Evolutionary conservation across 2,113 vertebrate species (phyloP).

Genomic region (Vulpes ferrilata): DNA sequence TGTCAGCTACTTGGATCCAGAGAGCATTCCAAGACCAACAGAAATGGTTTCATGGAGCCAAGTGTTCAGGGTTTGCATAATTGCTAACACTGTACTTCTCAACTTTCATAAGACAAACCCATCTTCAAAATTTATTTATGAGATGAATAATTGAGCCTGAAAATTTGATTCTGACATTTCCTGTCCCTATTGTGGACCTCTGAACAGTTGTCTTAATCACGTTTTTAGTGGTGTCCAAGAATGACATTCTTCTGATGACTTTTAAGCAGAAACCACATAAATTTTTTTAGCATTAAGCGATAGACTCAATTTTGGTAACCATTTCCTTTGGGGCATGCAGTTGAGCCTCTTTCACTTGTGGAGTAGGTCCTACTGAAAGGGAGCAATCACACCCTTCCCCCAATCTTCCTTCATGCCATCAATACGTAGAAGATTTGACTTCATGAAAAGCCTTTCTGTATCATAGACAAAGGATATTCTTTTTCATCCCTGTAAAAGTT

Average conservation of each 20-base stretch:
- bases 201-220: constrained; percentile 73
- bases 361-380: constrained; percentile 54
- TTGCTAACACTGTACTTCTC: constrained; percentile 73
- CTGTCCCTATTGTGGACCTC: constrained; percentile 71
- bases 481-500: constrained; percentile 63
- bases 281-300: constrained; percentile 75
- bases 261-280: constrained; percentile 68
- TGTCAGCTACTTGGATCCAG: constrained; percentile 73
- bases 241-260: constrained; percentile 68
- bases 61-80: constrained; percentile 72
- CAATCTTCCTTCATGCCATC: not conserved
- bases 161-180: constrained; percentile 75
- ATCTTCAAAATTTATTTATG: constrained; percentile 79
- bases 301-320: constrained; percentile 63
- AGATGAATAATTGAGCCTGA: constrained; percentile 68
- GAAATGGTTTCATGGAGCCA: constrained; percentile 76
- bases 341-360: constrained; percentile 28
- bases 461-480: constrained; percentile 46
- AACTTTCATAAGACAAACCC: constrained; percentile 74
- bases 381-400: not conserved
- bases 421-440: not conserved
- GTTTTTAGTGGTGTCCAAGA: constrained; percentile 72
- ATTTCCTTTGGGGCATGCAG: constrained; percentile 63
- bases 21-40: constrained; percentile 75
- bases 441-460: constrained; percentile 37